These are phyloP conservation scores for Epirrhoe tristata DNA, from an alignment of 2,888 invertebrate genomes.

Conservation along the genomic window DNA sequence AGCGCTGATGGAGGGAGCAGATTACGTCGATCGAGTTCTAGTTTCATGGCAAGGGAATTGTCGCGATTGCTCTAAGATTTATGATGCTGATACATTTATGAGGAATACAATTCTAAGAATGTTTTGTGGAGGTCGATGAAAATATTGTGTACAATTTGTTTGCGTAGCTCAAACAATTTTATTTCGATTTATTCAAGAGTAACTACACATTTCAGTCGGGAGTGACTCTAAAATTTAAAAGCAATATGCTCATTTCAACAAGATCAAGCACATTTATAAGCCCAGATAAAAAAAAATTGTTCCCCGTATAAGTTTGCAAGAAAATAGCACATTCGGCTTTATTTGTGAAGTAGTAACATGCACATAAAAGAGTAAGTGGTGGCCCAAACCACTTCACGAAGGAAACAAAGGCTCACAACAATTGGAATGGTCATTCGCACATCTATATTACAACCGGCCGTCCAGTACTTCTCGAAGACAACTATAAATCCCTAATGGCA, in stretches of 20 bases:
- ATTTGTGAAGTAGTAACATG: conserved; percentile 24
- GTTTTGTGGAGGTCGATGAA: conserved; percentile 4
- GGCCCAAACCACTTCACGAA: conserved; percentile 16
- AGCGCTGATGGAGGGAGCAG: conserved; percentile 27
- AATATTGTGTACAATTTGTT: conserved; percentile 17
- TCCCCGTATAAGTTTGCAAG: background rate
- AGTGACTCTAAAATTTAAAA: background rate
- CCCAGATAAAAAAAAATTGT: too few relatives aligned
- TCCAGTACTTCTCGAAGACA: conserved; percentile 27
- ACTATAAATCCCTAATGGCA: conserved; percentile 41
- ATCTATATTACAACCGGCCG: conserved; percentile 27
- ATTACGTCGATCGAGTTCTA: conserved; percentile 32
- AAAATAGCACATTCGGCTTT: conserved; percentile 8
- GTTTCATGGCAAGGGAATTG: conserved; percentile 27
- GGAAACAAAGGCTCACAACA: conserved; percentile 28
- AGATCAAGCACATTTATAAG: background rate
- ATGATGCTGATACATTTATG: conserved; percentile 25
- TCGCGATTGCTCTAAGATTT: conserved; percentile 35
- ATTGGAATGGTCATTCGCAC: conserved; percentile 28
- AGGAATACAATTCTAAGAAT: conserved; percentile 18
- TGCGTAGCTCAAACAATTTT: background rate
- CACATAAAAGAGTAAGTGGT: conserved; percentile 30
- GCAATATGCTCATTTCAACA: background rate
- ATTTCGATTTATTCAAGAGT: background rate
- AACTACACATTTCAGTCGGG: background rate